Evolutionary conservation across 2,113 vertebrate genomes (phyloP).

Genomic region (Dasyurus viverrinus): DNA sequence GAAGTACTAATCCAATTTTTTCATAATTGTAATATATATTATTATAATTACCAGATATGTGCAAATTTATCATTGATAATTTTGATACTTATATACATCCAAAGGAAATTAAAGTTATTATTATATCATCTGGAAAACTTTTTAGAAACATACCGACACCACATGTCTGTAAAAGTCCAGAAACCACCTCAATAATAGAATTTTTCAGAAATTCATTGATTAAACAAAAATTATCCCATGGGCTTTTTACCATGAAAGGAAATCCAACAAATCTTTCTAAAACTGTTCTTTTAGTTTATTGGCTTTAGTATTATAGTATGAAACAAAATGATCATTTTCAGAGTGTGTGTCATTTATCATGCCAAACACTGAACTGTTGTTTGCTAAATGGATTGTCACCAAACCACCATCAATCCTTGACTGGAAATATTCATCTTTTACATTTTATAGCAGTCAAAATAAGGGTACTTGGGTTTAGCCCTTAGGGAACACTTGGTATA

Average conservation of each 20-base stretch:
- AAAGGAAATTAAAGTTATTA: conserved; percentile 1
- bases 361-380: conserved; percentile 36
- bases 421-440: conserved; percentile 5
- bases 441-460: background rate
- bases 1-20: background rate
- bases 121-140: background rate
- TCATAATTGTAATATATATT: background rate
- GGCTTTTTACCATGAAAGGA: background rate
- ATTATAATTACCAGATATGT: background rate
- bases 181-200: background rate
- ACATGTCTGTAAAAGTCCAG: background rate
- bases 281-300: conserved; percentile 44
- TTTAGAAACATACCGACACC: background rate
- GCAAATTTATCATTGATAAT: background rate
- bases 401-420: conserved; percentile 14
- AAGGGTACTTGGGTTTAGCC: background rate
- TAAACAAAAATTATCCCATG: background rate
- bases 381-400: conserved; percentile 45
- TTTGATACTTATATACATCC: conserved; percentile 23
- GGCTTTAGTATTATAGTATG: conserved; percentile 41
- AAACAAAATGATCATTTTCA: conserved; percentile 38
- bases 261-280: background rate
- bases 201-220: conserved; percentile 31
- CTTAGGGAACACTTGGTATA: background rate
- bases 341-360: conserved; percentile 29